Conservation (phyloP, 2,888 invertebrate genomes). For the Bhutanitis thaidina region DNA sequence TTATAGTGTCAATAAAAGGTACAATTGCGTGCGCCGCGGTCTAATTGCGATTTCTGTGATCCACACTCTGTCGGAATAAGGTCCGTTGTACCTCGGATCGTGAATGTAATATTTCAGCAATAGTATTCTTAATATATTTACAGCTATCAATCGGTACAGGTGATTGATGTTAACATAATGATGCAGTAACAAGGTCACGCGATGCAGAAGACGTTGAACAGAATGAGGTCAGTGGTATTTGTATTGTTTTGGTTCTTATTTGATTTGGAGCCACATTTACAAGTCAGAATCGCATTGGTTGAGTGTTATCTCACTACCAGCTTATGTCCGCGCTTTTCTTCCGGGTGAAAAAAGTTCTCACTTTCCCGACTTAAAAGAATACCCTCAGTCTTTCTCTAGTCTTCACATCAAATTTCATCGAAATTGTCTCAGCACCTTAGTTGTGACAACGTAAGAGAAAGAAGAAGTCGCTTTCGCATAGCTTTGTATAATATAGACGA, state of each 20-base stretch:
- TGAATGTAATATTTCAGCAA: slow-evolving; percentile 23
- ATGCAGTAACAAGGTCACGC: slow-evolving; percentile 47
- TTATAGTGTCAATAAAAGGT: slow-evolving; percentile 31
- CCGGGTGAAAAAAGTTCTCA: too few relatives aligned
- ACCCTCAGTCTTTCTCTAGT: too few relatives aligned
- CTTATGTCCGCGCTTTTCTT: too few relatives aligned
- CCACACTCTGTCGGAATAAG: slow-evolving; percentile 27
- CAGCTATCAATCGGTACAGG: slow-evolving; percentile 43
- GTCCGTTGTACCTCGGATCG: slow-evolving; percentile 25
- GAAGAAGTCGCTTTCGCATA: too few relatives aligned
- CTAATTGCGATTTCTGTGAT: slow-evolving; percentile 21
- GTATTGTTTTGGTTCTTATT: slow-evolving; percentile 32
- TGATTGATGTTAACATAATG: slow-evolving; percentile 59
- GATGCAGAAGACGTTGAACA: slow-evolving; percentile 38
- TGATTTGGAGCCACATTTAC: background rate
- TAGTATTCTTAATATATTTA: slow-evolving; percentile 40
- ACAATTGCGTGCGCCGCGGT: slow-evolving; percentile 13
- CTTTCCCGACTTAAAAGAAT: too few relatives aligned
- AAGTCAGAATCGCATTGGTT: too few relatives aligned
- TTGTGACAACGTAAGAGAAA: too few relatives aligned
- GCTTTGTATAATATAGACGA: too few relatives aligned
- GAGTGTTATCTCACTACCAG: too few relatives aligned
- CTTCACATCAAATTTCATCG: too few relatives aligned
- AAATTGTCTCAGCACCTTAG: too few relatives aligned
- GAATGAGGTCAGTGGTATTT: slow-evolving; percentile 47